A percentile compares a stretch with the other conserved stretches of the same genome.
Conservation (phyloP, 2,113 vertebrate genomes). For the Rhodinocichla rosea region DNA sequence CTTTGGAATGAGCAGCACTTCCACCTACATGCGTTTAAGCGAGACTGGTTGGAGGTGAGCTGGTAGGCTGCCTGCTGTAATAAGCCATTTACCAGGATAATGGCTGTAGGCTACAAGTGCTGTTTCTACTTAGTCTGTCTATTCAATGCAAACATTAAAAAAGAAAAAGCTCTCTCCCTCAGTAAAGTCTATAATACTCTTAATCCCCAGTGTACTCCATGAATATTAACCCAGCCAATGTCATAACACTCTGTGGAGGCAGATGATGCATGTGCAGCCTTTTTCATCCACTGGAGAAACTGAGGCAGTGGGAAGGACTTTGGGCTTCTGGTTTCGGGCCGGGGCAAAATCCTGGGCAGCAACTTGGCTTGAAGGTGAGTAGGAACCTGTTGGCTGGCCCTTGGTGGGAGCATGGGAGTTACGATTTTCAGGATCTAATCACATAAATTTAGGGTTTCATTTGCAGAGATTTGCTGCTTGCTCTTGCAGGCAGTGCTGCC, state of each 20-base stretch:
- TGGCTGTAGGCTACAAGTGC: conserved; percentile 55
- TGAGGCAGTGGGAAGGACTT: neutral
- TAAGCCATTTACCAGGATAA: conserved; percentile 42
- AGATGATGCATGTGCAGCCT: neutral
- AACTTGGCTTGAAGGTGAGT: neutral
- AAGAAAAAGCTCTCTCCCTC: neutral
- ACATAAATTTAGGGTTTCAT: neutral
- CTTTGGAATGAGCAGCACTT: conserved; percentile 52
- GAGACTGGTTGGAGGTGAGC: conserved; percentile 32
- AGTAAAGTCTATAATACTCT: neutral
- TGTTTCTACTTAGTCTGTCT: conserved; percentile 31
- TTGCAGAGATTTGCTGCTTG: neutral
- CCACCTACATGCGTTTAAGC: neutral
- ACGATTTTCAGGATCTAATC: neutral
- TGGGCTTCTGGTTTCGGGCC: neutral
- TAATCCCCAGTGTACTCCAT: neutral
- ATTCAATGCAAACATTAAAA: conserved; percentile 19
- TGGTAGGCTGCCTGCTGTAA: conserved; percentile 40
- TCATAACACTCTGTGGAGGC: neutral
- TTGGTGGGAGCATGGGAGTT: neutral
- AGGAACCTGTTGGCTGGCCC: neutral
- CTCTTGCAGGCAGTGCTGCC: neutral
- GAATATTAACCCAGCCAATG: neutral
- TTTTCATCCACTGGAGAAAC: neutral
- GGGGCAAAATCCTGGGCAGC: neutral